A percentile compares a stretch with the other conserved stretches of the same genome.
These are phyloP conservation scores for Poeciliopsis turneri DNA, from an alignment of 2,797 vertebrate genomes.

Conservation along the genomic window DNA sequence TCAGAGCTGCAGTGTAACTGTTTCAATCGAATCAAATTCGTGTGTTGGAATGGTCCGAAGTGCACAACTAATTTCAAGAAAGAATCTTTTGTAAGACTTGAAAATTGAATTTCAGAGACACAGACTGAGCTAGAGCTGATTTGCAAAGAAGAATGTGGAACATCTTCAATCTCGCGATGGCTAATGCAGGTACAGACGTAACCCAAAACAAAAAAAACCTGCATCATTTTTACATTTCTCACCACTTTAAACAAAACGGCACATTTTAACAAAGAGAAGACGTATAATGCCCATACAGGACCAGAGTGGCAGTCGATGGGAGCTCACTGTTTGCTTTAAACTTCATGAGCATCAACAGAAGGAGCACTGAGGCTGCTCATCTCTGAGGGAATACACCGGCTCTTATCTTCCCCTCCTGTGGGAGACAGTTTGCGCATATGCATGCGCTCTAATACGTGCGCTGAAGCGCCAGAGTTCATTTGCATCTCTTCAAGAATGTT, in stretches of 20 bases:
- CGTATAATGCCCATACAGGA: not conserved
- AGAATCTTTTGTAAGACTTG: not conserved
- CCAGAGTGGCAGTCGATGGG: slow-evolving; percentile 39
- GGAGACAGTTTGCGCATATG: slow-evolving; percentile 14
- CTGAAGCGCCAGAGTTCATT: slow-evolving; percentile 27
- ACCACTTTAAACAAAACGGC: not conserved
- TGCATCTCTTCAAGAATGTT: slow-evolving; percentile 50
- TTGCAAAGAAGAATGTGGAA: not conserved
- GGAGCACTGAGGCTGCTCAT: slow-evolving; percentile 34
- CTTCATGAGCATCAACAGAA: slow-evolving; percentile 34
- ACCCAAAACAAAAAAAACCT: not conserved
- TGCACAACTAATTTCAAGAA: not conserved
- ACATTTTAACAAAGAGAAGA: not conserved
- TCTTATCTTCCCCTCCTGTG: slow-evolving; percentile 45
- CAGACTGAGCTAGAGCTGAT: not conserved
- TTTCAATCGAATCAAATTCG: not conserved
- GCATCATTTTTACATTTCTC: not conserved
- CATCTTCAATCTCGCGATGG: not conserved
- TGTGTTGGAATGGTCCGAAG: not conserved
- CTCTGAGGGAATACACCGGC: slow-evolving; percentile 37
- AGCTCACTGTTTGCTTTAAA: slow-evolving; percentile 52
- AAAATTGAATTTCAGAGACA: not conserved
- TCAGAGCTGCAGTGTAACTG: not conserved
- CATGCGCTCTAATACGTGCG: slow-evolving; percentile 26
- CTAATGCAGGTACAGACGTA: not conserved